Evolutionary conservation across 2,888 invertebrate species (phyloP).

Genomic region (Noctua janthina): DNA sequence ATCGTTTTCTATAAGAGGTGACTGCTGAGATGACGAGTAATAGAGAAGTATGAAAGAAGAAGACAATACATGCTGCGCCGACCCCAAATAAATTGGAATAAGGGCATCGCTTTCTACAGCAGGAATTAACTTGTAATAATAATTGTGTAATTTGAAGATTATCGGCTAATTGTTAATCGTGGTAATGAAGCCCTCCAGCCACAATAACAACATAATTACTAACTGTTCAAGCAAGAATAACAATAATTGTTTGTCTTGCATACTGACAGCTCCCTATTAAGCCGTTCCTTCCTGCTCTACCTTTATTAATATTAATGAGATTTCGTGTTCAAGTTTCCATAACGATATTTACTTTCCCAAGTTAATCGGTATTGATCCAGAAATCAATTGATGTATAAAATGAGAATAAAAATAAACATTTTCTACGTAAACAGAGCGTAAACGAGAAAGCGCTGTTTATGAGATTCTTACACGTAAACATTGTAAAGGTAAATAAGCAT

Average conservation of each 20-base stretch:
- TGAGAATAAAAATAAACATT: conserved; percentile 56
- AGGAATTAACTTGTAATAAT: not conserved
- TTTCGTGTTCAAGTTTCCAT: conserved; percentile 22
- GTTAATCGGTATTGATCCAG: conserved; percentile 50
- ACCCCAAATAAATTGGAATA: no score
- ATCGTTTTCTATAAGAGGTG: not conserved
- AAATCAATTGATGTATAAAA: conserved; percentile 62
- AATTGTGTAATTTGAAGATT: not conserved
- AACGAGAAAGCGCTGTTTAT: conserved; percentile 60
- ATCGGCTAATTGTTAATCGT: not conserved
- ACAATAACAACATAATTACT: conserved; percentile 9
- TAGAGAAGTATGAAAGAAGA: no score
- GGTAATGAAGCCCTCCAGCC: conserved; percentile 5
- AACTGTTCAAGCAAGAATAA: conserved; percentile 28
- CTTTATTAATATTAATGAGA: conserved; percentile 52
- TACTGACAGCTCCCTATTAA: conserved; percentile 34
- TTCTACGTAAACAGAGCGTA: conserved; percentile 63
- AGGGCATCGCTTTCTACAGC: not conserved
- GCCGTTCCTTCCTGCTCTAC: conserved; percentile 45
- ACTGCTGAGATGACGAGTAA: no score
- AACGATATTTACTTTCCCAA: conserved; percentile 40
- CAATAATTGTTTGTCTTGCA: conserved; percentile 30
- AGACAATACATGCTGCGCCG: no score
- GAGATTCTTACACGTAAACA: conserved; percentile 61
- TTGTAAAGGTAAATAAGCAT: conserved; percentile 38